Evolutionary conservation across 2,797 vertebrate genomes (phyloP).

Genomic region (Toxotes lorentzi): DNA sequence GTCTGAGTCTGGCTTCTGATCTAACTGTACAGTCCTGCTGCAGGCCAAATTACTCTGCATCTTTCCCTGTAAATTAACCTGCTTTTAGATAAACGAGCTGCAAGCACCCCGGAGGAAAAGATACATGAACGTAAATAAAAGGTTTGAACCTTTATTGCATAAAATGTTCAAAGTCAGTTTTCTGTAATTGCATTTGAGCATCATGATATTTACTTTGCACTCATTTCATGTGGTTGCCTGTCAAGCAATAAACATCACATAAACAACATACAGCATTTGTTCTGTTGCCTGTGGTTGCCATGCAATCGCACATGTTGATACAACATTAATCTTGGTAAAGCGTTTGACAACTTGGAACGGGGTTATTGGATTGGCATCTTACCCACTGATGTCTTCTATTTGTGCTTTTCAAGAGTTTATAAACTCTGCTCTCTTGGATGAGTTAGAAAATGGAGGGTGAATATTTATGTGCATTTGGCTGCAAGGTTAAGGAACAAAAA

Average conservation of each 20-base stretch:
- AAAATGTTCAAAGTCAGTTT: slow-evolving; percentile 5
- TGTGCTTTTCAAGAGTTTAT: slow-evolving; percentile 16
- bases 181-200: neutral
- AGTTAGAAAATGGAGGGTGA: neutral
- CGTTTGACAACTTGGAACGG: slow-evolving; percentile 28
- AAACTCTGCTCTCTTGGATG: slow-evolving; percentile 16
- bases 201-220: slow-evolving; percentile 11
- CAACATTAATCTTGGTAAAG: slow-evolving; percentile 35
- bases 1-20: slow-evolving; percentile 70
- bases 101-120: slow-evolving; percentile 1
- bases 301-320: slow-evolving; percentile 21
- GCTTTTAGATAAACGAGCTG: slow-evolving; percentile 27
- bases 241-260: slow-evolving; percentile 9
- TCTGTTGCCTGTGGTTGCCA: slow-evolving; percentile 30
- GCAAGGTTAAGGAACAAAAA: slow-evolving; percentile 1
- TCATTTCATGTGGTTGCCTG: slow-evolving; percentile 10
- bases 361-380: slow-evolving; percentile 8
- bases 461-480: neutral
- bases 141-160: neutral
- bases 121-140: slow-evolving; percentile 2
- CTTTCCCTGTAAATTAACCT: slow-evolving; percentile 36
- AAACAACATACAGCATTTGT: slow-evolving; percentile 13
- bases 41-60: slow-evolving; percentile 60
- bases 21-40: slow-evolving; percentile 47
- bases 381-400: slow-evolving; percentile 21